Evolutionary conservation across 2,888 invertebrate species (phyloP).

Genomic region (Melinaea marsaeus): DNA sequence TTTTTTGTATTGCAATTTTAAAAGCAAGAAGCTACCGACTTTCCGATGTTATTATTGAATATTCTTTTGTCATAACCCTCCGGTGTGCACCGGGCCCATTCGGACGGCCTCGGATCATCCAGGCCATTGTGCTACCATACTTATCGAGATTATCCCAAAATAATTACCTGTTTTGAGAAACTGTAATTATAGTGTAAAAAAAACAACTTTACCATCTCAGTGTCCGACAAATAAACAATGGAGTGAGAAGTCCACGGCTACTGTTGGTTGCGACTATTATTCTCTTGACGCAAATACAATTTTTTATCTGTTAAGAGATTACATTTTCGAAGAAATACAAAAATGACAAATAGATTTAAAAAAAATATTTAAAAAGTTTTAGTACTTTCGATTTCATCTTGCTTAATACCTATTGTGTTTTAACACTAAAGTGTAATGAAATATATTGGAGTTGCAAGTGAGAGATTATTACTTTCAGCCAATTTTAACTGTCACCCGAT

Average conservation of each 20-base stretch:
- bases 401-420: too few species aligned
- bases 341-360: too few species aligned
- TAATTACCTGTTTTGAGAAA: constrained; percentile 74
- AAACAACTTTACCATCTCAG: constrained; percentile 52
- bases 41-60: constrained; percentile 67
- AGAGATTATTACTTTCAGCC: too few species aligned
- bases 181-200: constrained; percentile 55
- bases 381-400: too few species aligned
- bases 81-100: constrained; percentile 57
- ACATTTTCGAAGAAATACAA: constrained; percentile 9
- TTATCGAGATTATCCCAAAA: constrained; percentile 64
- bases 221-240: constrained; percentile 54
- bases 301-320: constrained; percentile 10
- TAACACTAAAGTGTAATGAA: too few species aligned
- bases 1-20: constrained; percentile 58
- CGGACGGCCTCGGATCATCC: constrained; percentile 49
- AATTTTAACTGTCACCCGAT: not conserved
- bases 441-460: too few species aligned
- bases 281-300: constrained; percentile 39
- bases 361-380: too few species aligned
- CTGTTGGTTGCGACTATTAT: constrained; percentile 34
- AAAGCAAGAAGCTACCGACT: constrained; percentile 77
- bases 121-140: constrained; percentile 54
- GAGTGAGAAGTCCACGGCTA: constrained; percentile 40
- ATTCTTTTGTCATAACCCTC: constrained; percentile 61